phyloP scores from a whole-genome alignment of 2,888 invertebrate genomes.

The Acanthosepion lycidas region DNA sequence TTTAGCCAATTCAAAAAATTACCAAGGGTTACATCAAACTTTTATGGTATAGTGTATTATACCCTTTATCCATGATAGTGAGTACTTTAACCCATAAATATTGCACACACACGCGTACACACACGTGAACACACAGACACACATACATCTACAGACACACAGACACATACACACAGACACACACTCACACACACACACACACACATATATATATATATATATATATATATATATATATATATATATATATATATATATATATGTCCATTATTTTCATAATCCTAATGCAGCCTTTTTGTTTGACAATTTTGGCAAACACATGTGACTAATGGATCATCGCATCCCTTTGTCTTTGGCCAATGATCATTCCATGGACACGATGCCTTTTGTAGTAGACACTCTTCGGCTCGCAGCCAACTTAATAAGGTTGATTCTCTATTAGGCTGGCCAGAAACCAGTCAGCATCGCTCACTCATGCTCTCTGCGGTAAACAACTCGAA shows the following conservation, averaged over 20 bases:
- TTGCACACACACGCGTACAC: too few species aligned
- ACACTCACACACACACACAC: too few species aligned
- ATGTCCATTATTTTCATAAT: not conserved
- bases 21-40: not conserved
- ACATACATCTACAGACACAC: too few species aligned
- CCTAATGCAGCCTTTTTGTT: not conserved
- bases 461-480: not conserved
- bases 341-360: not conserved
- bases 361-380: conserved; percentile 1
- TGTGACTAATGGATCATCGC: conserved; percentile 18
- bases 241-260: not conserved
- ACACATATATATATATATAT: not conserved
- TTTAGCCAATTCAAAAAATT: not conserved
- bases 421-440: conserved; percentile 33
- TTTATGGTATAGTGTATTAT: too few species aligned
- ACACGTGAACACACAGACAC: too few species aligned
- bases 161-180: too few species aligned
- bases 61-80: too few species aligned
- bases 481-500: not conserved
- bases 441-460: not conserved
- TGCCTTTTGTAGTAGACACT: not conserved
- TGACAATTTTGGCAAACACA: not conserved
- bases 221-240: conserved; percentile 10
- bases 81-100: too few species aligned
- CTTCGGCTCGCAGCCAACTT: conserved; percentile 33